These are phyloP conservation scores for Sternotherus odoratus DNA, from an alignment of 2,797 vertebrate genomes.

Conservation along the genomic window DNA sequence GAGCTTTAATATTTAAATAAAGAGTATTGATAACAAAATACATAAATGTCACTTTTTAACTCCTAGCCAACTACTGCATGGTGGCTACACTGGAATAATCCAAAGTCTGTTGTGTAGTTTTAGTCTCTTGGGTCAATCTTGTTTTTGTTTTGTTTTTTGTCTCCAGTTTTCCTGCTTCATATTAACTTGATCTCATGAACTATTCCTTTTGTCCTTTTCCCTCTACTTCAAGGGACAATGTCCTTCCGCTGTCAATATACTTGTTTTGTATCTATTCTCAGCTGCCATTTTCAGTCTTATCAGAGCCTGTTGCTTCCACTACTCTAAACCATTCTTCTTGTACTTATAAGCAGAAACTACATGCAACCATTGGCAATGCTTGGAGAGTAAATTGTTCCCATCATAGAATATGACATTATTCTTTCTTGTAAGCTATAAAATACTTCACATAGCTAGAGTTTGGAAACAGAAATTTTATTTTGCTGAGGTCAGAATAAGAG, in stretches of 20 bases:
- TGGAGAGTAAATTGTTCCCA: not conserved
- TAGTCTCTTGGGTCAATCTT: not conserved
- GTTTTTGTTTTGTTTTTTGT: not conserved
- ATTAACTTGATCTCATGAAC: not conserved
- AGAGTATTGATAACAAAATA: not conserved
- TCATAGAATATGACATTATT: not conserved
- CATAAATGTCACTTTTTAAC: not conserved
- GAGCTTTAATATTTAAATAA: not conserved
- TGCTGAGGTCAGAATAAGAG: not conserved
- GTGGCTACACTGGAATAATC: not conserved
- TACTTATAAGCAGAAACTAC: not conserved
- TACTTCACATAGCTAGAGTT: not conserved
- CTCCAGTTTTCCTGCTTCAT: not conserved
- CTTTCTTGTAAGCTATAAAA: not conserved
- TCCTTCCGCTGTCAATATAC: not conserved
- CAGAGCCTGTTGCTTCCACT: not conserved
- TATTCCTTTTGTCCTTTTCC: not conserved
- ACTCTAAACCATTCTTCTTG: not conserved
- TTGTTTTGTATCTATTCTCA: not conserved
- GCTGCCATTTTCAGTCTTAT: not conserved
- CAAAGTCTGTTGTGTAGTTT: not conserved
- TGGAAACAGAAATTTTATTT: not conserved
- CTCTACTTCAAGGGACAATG: not conserved
- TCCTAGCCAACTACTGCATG: not conserved
- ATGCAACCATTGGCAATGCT: not conserved